Conservation (phyloP, 1,140 invertebrate species). For the Pachyrhynchus sulphureomaculatus region DNA sequence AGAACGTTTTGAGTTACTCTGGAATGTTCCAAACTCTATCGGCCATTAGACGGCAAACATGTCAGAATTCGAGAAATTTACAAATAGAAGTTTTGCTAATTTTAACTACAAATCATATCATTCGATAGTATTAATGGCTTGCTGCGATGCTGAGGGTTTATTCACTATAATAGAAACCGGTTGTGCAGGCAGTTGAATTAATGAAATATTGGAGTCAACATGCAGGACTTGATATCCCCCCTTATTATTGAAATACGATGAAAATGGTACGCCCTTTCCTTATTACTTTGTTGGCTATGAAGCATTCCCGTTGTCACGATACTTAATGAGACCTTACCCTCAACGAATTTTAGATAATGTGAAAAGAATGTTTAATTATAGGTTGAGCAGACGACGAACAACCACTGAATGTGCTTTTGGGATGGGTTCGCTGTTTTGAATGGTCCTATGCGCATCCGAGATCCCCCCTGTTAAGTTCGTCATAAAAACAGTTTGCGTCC, state of each 20-base stretch:
- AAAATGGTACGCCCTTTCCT: slow-evolving; percentile 34
- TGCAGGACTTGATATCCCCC: slow-evolving; percentile 1
- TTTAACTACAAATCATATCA: too few species aligned
- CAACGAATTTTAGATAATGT: slow-evolving; percentile 10
- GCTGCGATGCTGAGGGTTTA: slow-evolving; percentile 21
- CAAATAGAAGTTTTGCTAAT: too few species aligned
- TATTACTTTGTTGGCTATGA: slow-evolving; percentile 53
- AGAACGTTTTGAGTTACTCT: too few species aligned
- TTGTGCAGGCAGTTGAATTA: slow-evolving; percentile 24
- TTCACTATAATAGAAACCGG: slow-evolving; percentile 31
- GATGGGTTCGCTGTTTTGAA: slow-evolving; percentile 20
- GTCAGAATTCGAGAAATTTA: too few species aligned
- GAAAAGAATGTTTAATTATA: slow-evolving; percentile 28
- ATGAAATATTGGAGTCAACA: slow-evolving; percentile 19
- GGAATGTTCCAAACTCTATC: too few species aligned
- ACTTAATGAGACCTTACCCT: slow-evolving; percentile 45
- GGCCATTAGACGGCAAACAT: too few species aligned
- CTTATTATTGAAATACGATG: background rate
- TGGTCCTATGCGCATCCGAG: background rate
- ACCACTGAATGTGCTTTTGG: slow-evolving; percentile 44
- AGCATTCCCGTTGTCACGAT: slow-evolving; percentile 49
- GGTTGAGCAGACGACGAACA: slow-evolving; percentile 48
- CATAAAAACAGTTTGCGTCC: slow-evolving; percentile 6
- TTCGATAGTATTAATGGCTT: slow-evolving; percentile 22
- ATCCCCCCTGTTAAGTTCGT: slow-evolving; percentile 8